Evolutionary conservation across 2,797 vertebrate genomes (phyloP).

Genomic region (Aythya fuligula): DNA sequence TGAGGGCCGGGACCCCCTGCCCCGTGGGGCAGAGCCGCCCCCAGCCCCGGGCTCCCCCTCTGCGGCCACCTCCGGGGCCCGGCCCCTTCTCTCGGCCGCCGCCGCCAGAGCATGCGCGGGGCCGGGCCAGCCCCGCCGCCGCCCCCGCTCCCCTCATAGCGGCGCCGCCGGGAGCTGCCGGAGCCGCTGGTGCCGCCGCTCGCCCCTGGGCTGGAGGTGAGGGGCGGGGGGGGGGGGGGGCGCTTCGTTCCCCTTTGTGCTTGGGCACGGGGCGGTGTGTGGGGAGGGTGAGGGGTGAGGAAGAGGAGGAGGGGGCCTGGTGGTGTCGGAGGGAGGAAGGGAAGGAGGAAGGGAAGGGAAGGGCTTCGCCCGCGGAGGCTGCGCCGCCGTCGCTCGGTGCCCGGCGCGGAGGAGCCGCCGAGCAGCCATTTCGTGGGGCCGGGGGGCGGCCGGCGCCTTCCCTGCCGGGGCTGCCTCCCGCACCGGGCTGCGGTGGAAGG

Average conservation of each 20-base stretch:
- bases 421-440: not conserved
- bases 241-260: not conserved
- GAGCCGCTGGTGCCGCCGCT: not conserved
- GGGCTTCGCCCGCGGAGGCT: too few relatives aligned
- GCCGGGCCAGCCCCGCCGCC: not conserved
- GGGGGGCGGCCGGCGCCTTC: not conserved
- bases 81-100: not conserved
- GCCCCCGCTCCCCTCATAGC: not conserved
- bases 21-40: not conserved
- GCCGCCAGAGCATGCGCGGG: conserved; percentile 11
- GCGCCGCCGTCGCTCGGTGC: too few relatives aligned
- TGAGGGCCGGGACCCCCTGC: not conserved
- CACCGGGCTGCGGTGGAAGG: not conserved
- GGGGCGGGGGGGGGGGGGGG: not conserved
- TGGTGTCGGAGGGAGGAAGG: not conserved
- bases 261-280: not conserved
- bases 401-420: not conserved
- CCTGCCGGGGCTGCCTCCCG: too few relatives aligned
- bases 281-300: not conserved
- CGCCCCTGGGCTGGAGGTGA: too few relatives aligned
- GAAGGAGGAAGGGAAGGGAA: too few relatives aligned
- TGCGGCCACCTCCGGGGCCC: too few relatives aligned
- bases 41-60: not conserved
- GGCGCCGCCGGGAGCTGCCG: fast-evolving
- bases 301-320: not conserved